phyloP scores from a whole-genome alignment of 2,797 vertebrate species.

The Neopelma chrysocephalum region DNA sequence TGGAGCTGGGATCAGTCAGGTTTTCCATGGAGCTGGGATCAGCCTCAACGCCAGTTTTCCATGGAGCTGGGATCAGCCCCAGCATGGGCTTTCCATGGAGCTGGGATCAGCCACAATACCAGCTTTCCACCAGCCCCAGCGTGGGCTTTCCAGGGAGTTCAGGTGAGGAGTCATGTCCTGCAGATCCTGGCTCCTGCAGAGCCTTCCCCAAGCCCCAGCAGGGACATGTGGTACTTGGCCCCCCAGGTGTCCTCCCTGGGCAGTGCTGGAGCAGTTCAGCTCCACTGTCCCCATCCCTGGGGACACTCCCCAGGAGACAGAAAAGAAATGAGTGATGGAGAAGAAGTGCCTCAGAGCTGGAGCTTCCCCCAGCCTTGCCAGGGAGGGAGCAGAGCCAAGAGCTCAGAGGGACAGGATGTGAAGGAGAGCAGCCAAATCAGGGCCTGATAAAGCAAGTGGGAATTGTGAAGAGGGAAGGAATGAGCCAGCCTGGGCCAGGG shows the following conservation, averaged over 20 bases:
- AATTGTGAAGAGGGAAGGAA: neutral
- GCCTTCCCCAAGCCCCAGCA: neutral
- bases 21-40: neutral
- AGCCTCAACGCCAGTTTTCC: neutral
- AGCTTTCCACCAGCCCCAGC: too few species aligned
- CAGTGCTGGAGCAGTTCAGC: neutral
- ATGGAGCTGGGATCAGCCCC: neutral
- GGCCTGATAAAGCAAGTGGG: neutral
- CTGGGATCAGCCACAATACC: too few species aligned
- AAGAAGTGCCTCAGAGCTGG: neutral
- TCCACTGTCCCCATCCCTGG: neutral
- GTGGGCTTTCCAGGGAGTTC: neutral
- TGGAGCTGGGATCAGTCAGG: neutral
- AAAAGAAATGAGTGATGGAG: neutral
- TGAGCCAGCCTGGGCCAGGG: neutral
- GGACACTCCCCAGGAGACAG: neutral
- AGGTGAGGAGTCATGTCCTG: neutral
- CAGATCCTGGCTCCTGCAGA: neutral
- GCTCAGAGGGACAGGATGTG: neutral
- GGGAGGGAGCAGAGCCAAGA: neutral
- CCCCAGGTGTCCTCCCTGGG: neutral
- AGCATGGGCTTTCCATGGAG: neutral
- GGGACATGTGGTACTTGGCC: accelerated
- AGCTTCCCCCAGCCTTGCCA: accelerated
- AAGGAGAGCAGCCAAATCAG: neutral